Conservation (phyloP, 2,113 vertebrate genomes). For the Diadophis punctatus region DNA sequence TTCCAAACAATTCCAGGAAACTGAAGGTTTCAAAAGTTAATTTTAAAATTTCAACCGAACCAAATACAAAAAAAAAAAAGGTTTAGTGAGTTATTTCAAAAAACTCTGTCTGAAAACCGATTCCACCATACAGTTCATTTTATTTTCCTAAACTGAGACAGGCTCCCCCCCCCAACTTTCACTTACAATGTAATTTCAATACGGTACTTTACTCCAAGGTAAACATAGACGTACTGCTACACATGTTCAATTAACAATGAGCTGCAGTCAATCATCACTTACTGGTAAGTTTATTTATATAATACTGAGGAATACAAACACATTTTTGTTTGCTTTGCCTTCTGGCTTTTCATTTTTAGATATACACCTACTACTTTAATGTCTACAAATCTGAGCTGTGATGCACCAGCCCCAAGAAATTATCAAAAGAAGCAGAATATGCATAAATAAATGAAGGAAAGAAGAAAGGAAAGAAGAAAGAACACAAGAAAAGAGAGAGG, state of each 20-base stretch:
- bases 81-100: neutral
- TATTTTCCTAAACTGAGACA: neutral
- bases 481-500: neutral
- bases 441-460: neutral
- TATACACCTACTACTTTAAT: neutral
- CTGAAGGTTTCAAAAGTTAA: neutral
- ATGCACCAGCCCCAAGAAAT: neutral
- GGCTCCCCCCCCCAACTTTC: neutral
- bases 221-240: neutral
- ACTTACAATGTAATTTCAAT: neutral
- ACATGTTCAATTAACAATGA: neutral
- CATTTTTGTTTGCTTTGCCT: neutral
- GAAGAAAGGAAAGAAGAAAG: neutral
- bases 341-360: neutral
- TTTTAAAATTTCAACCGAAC: neutral
- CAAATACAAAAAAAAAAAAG: neutral
- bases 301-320: neutral
- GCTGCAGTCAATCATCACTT: neutral
- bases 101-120: neutral
- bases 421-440: neutral
- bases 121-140: neutral
- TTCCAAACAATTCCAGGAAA: neutral
- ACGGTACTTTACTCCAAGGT: neutral
- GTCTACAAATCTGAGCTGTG: neutral
- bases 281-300: neutral